Evolutionary conservation across 2,888 invertebrate species (phyloP).

Genomic region (Buathra laborator): DNA sequence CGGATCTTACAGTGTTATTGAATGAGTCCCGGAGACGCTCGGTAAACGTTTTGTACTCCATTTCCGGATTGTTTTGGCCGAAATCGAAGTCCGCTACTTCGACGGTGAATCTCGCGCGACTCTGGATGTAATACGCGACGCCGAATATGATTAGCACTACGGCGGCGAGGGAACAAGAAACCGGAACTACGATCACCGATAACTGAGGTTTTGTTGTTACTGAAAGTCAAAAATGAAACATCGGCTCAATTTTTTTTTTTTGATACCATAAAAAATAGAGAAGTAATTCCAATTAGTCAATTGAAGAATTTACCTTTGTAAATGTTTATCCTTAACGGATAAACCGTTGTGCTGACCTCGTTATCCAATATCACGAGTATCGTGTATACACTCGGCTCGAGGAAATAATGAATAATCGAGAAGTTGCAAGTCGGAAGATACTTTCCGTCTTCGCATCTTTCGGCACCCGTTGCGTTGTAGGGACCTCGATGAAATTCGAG

Average conservation of each 20-base stretch:
- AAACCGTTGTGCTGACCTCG: constrained; percentile 90
- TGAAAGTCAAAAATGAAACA: constrained; percentile 80
- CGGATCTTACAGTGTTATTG: constrained; percentile 86
- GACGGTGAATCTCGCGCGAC: constrained; percentile 91
- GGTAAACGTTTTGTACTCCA: constrained; percentile 95
- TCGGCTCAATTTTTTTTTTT: neutral
- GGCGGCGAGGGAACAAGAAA: constrained; percentile 92
- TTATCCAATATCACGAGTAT: constrained; percentile 93
- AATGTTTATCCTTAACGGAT: constrained; percentile 91
- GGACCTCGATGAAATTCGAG: constrained; percentile 88
- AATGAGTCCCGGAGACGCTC: constrained; percentile 93
- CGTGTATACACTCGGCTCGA: constrained; percentile 90
- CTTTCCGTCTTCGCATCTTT: constrained; percentile 87
- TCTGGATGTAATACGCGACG: constrained; percentile 94
- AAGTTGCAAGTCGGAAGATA: constrained; percentile 87
- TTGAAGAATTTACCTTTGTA: constrained; percentile 89
- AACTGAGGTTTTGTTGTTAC: constrained; percentile 92
- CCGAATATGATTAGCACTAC: constrained; percentile 95
- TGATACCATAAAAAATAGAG: no score
- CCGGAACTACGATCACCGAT: constrained; percentile 95
- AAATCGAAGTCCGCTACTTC: constrained; percentile 97
- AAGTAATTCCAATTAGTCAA: no score
- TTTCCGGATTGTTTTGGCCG: constrained; percentile 91
- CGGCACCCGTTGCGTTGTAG: constrained; percentile 92
- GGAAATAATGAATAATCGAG: constrained; percentile 89